Evolutionary conservation across 2,797 vertebrate genomes (phyloP).

Genomic region (Petrocephalus schoutedeni): DNA sequence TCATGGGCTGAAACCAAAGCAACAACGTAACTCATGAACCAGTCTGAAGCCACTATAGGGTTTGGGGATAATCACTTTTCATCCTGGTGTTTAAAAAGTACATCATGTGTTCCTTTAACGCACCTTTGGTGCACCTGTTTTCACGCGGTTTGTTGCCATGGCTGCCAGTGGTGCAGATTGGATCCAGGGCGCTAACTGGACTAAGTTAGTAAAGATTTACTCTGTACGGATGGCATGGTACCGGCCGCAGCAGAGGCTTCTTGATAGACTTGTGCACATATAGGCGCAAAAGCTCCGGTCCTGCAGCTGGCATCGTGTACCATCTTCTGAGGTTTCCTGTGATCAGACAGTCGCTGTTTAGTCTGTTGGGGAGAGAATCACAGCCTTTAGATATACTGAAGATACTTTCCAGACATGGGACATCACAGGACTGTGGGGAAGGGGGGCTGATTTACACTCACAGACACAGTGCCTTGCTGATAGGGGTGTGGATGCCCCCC

Average conservation of each 20-base stretch:
- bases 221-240: not conserved
- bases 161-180: not conserved
- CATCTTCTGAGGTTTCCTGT: slow-evolving; percentile 5
- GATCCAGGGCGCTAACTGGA: not conserved
- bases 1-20: not conserved
- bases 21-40: not conserved
- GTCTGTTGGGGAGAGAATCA: not conserved
- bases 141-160: not conserved
- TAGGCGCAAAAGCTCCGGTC: not conserved
- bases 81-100: not conserved
- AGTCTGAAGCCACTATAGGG: not conserved
- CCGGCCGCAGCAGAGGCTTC: not conserved
- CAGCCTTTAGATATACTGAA: slow-evolving; percentile 19
- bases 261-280: not conserved
- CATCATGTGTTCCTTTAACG: not conserved
- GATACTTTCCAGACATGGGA: slow-evolving; percentile 41
- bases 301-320: too few relatives aligned
- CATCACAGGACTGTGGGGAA: not conserved
- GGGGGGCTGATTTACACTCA: slow-evolving; percentile 28
- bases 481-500: not conserved
- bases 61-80: not conserved
- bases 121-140: not conserved
- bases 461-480: slow-evolving; percentile 41
- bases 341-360: slow-evolving; percentile 9
- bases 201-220: not conserved